phyloP scores from a whole-genome alignment of 2,888 invertebrate genomes.

The Mystacides longicornis region DNA sequence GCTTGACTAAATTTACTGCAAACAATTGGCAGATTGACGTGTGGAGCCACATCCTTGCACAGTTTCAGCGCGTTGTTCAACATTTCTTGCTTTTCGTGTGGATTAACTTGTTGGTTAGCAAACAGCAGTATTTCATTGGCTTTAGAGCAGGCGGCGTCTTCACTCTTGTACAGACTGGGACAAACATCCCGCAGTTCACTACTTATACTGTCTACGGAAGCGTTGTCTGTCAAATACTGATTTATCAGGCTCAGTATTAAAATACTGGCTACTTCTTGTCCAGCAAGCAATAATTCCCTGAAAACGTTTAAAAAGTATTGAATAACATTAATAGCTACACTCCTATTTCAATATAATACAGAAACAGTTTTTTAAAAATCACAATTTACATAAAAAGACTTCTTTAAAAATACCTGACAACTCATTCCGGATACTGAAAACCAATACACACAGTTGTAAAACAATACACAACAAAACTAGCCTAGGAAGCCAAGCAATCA shows the following conservation, averaged over 20 bases:
- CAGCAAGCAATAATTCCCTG: conserved; percentile 70
- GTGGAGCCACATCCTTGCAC: conserved; percentile 82
- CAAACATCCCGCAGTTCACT: conserved; percentile 81
- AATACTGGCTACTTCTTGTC: conserved; percentile 57
- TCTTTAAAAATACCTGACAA: too few species aligned
- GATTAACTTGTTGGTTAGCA: conserved; percentile 66
- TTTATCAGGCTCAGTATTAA: conserved; percentile 82
- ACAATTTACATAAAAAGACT: too few species aligned
- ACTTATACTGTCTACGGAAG: conserved; percentile 89
- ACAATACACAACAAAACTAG: too few species aligned
- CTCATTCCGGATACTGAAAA: too few species aligned
- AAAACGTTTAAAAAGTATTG: conserved; percentile 2
- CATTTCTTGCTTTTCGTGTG: conserved; percentile 69
- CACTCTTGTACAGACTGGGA: conserved; percentile 86
- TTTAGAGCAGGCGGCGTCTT: conserved; percentile 94
- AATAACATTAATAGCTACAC: not conserved
- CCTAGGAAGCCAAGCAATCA: too few species aligned
- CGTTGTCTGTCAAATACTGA: conserved; percentile 90
- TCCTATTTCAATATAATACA: too few species aligned
- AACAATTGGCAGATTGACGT: conserved; percentile 75
- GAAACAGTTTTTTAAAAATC: too few species aligned
- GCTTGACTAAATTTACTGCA: conserved; percentile 76
- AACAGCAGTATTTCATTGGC: conserved; percentile 83
- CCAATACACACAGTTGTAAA: too few species aligned
- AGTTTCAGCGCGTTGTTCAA: conserved; percentile 72